A percentile compares a stretch with the other conserved stretches of the same genome.
These are phyloP conservation scores for Sylvia atricapilla DNA, from an alignment of 2,113 vertebrate species.

Conservation along the genomic window DNA sequence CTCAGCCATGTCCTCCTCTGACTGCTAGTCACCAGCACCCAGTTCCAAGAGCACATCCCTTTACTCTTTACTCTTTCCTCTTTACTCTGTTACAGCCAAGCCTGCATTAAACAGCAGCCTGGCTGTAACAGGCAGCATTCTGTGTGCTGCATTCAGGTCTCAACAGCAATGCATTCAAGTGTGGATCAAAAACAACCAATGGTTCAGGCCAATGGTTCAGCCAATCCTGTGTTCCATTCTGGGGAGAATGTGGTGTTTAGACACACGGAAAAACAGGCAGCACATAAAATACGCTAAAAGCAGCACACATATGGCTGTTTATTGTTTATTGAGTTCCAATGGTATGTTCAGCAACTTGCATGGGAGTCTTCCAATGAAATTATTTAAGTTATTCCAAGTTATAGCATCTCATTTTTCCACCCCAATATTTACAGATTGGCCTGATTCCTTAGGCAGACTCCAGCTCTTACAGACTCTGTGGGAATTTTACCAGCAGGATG, in stretches of 20 bases:
- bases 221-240: not conserved
- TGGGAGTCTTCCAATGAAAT: not conserved
- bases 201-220: not conserved
- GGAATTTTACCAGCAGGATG: not conserved
- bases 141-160: not conserved
- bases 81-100: not conserved
- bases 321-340: not conserved
- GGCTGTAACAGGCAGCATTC: accelerated
- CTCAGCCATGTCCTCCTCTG: not conserved
- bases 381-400: not conserved
- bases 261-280: not conserved
- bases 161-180: not conserved
- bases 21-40: not conserved
- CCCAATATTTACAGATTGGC: not conserved
- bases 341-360: not conserved
- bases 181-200: not conserved
- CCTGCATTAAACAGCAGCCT: not conserved
- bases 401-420: not conserved
- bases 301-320: not conserved
- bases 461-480: not conserved
- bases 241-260: not conserved
- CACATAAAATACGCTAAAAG: not conserved
- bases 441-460: not conserved
- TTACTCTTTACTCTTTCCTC: not conserved
- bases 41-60: not conserved